Evolutionary conservation across 2,888 invertebrate species (phyloP).

Genomic region (Auanema sp.): DNA sequence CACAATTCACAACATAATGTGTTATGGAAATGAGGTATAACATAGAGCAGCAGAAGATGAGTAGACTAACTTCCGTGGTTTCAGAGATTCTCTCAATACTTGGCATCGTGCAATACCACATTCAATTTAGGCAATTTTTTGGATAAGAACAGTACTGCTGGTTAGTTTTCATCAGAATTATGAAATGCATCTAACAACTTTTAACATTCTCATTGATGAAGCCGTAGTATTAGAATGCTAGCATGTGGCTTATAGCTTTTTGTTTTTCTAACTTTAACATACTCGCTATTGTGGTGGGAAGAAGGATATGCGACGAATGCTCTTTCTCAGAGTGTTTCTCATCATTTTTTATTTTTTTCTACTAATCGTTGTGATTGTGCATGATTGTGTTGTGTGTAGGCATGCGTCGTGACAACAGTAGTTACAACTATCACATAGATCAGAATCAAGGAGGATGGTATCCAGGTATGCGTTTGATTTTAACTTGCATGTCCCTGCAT

Average conservation of each 20-base stretch:
- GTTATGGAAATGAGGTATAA: conserved; percentile 96
- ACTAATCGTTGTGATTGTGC: neutral
- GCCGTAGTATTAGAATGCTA: too few relatives aligned
- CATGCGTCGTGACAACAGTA: conserved; percentile 12
- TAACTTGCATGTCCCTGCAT: conserved; percentile 4
- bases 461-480: conserved; percentile 10
- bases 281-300: too few relatives aligned
- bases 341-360: neutral
- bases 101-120: conserved; percentile 98
- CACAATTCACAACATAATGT: conserved; percentile 97
- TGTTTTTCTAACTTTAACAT: too few relatives aligned
- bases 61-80: conserved; percentile 66
- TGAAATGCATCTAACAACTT: neutral
- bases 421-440: conserved; percentile 20
- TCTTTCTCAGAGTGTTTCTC: too few relatives aligned
- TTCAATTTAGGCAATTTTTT: conserved; percentile 96
- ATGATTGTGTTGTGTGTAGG: conserved; percentile 12
- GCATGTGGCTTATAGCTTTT: too few relatives aligned
- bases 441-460: conserved; percentile 19
- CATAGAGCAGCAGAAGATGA: neutral
- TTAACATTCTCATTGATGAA: too few relatives aligned
- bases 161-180: conserved; percentile 71
- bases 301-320: too few relatives aligned
- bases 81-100: conserved; percentile 97
- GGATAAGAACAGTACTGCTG: conserved; percentile 95